Percentiles rank a stretch among this genome's conserved stretches.
These are phyloP conservation scores for Odontamblyopus rebecca DNA, from an alignment of 2,797 vertebrate species.

Conservation along the genomic window DNA sequence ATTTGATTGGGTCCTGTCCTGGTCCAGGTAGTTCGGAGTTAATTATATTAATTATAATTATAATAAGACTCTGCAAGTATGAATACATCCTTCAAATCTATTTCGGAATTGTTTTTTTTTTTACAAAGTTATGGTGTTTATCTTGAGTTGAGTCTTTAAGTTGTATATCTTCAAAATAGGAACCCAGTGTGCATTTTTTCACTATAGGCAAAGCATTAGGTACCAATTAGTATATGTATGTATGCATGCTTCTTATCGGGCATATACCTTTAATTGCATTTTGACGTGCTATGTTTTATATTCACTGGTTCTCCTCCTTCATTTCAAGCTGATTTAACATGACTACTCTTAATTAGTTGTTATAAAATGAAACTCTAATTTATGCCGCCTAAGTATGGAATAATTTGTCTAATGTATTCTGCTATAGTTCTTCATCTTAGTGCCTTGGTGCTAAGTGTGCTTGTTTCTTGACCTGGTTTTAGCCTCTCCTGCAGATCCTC, in stretches of 20 bases:
- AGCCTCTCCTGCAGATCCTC: conserved; percentile 55
- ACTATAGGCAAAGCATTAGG: background rate
- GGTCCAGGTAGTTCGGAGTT: background rate
- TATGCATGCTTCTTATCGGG: no score
- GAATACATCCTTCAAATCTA: background rate
- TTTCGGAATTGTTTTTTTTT: background rate
- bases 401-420: background rate
- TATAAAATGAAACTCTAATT: background rate
- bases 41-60: background rate
- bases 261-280: background rate
- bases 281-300: background rate
- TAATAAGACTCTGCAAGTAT: background rate
- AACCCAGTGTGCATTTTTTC: background rate
- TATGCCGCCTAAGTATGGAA: background rate
- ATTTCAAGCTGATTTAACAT: background rate
- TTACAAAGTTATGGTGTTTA: background rate
- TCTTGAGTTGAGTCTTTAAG: no score
- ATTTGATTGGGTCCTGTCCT: background rate
- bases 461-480: conserved; percentile 39
- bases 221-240: background rate
- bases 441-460: conserved; percentile 20
- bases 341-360: background rate
- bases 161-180: background rate
- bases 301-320: background rate
- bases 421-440: conserved; percentile 6